Evolutionary conservation across 2,888 invertebrate species (phyloP), one percentile per base, ranked within the genome.

Genomic region (Anarsia innoxiella): DNA sequence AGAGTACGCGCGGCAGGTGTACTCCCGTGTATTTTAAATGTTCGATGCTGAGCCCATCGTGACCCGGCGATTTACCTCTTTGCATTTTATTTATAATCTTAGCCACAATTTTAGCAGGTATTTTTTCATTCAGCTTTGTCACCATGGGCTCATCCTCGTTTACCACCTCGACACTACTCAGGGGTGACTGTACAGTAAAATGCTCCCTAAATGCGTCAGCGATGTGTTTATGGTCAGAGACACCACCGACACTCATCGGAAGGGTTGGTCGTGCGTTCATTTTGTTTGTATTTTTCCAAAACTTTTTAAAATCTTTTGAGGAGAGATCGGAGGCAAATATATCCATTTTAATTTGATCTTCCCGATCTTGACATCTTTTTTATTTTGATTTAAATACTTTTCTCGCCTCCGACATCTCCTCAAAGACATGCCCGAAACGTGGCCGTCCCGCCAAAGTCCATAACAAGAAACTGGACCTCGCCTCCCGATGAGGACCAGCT

Each of bases 301-400:
- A 41, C 1, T 25, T 11, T 1, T 12, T 3, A 25, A 41, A 41
- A 12, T 39, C 25, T 9, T 35, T 29, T 2, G 8, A 26, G 1
- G 6, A 8, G 10, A 23, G 27, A 15, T 38, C 31, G 2, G 13
- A 9, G 1, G 32, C 31, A 6, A 41, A 8, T 8, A 31, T 26
- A 10, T 37, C 31, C 34, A 37, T 37, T 31, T 37, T 27, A 3
- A 38, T 41, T 23, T 41, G 38, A 3, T 41, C 37, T 11, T 41
- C 15, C 16, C 38, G 35, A 2, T 31, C 12, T 25, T 36, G 34
- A 25, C 38, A 44, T 36, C 37, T 39, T 13, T 35, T 42, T 5
- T 37, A 11, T 9, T 31, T 15, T 8, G 33, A 29, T 16, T 37
- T 40, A 16, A 43, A 43, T 12, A 31, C 3, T 37, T 23, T 39